Evolutionary conservation across 2,113 vertebrate species (phyloP), one percentile per base, ranked within the genome.

Genomic region (Gasterosteus aculeatus): DNA sequence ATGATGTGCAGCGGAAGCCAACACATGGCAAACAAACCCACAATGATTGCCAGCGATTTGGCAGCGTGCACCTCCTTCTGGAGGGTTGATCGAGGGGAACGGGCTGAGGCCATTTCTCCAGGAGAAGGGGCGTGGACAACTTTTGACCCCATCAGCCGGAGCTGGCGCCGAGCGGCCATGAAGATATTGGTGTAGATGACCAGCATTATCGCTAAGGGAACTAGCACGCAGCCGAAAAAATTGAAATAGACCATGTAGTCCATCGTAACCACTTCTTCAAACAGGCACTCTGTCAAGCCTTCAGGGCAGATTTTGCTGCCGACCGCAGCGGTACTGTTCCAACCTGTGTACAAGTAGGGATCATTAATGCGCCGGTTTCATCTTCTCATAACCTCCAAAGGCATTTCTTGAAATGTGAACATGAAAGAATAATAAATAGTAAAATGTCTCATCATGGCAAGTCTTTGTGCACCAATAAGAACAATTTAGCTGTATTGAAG

Each of bases 201-300:
- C 82, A 98, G 92, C 98, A 99, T 99, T 65, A 95, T 89, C 47
- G 97, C 59, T 42, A 99, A 93, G 0, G 98, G 98, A 53, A 95
- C 31, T 53, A 98, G 91, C 38, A 99, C 96, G 0, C 95, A 99
- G 14, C 96, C 95, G 1, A 99, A 96, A 90, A 99, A 99, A 87
- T 99, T 99, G 90, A 97, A 99, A 86, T 96, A 99, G 49, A 99
- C 94, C 97, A 99, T 99, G 91, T 99, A 99, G 87, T 96, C 94
- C 96, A 99, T 94, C 62, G 94, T 94, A 42, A 99, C 96, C 90
- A 99, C 97, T 0, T 87, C 82, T 82, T 97, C 97, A 31, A 99
- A 99, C 33, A 97, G 90, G 73, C 98, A 99, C 22, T 87, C 87
- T 9, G 95, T 92, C 93, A 94, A 93, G 35, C 95, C 95, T 29